phyloP scores from a whole-genome alignment of 2,888 invertebrate species.

The Alviniconcha strummeri region DNA sequence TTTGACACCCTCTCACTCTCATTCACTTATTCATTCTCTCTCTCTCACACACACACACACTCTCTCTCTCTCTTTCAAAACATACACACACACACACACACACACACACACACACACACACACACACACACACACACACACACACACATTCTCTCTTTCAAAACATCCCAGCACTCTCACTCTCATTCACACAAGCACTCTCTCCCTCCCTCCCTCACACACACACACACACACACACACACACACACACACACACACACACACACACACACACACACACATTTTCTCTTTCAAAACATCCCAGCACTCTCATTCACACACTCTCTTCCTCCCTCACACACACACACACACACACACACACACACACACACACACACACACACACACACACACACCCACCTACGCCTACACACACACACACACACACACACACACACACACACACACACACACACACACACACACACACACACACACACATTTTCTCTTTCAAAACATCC shows the following conservation, averaged over 20 bases:
- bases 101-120: constrained; percentile 2
- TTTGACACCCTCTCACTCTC: no score
- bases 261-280: neutral
- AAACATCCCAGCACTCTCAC: neutral
- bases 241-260: constrained; percentile 10
- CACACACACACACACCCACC: neutral
- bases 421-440: neutral
- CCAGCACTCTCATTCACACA: neutral
- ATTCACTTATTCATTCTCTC: no score
- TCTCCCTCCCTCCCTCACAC: neutral
- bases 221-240: neutral
- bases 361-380: neutral
- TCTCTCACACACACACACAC: no score
- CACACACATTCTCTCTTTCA: neutral
- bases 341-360: neutral
- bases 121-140: neutral
- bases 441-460: no score
- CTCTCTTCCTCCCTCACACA: no score
- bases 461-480: neutral
- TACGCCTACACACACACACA: neutral
- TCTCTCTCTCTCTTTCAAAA: no score
- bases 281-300: no score
- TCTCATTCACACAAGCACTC: no score
- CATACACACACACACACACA: neutral
- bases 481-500: neutral